Base-by-base conservation (phyloP, 2,113 vertebrate species). In the Colossoma macropomum region DNA sequence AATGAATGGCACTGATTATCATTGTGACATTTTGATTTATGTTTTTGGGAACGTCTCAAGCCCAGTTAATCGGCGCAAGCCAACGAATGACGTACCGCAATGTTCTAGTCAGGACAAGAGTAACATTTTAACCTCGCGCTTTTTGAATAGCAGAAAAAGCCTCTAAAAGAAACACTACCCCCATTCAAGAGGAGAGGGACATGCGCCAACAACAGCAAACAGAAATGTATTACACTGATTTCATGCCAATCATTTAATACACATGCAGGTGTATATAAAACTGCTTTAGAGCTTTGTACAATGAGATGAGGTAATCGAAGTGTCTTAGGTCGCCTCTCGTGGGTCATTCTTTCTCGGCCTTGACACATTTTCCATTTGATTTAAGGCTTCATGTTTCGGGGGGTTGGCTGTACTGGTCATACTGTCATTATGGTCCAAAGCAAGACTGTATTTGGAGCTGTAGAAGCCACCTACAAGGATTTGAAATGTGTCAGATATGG, bases 201-300 rank as follows among this genome's bases (percentile, higher is more conserved):
- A 23, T 28, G 1, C 50, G 91, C 94, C 93, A 95, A 94, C 75
- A 73, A 86, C 90, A 93, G 92, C 92, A 93, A 91, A 92, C 84
- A 88, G 23, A 85, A 92, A 89, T 89, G 87, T 91, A 89, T 85
- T 90, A 88, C 90, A 89, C 15, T 88, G 91, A 91, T 91, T 93
- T 87, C 90, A 85, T 91, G 92, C 91, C 91, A 92, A 88, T 93
- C 89, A 88, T 92, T 89, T 91, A 81, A 89, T 92, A 93, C 89
- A 90, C 89, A 88, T 86, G 86, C 92, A 93, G 90, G 91, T 93
- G 93, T 88, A 92, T 88, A 89, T 80, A 88, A 89, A 88, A 87
- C 41, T 65, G 76, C 86, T 81, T 87, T 83, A 50, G 75, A 82
- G 78, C 84, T 85, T 75, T 87, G 84, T 76, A 91, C 90, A 88